Conservation (phyloP, 2,113 vertebrate species). For the Crypturellus undulatus region DNA sequence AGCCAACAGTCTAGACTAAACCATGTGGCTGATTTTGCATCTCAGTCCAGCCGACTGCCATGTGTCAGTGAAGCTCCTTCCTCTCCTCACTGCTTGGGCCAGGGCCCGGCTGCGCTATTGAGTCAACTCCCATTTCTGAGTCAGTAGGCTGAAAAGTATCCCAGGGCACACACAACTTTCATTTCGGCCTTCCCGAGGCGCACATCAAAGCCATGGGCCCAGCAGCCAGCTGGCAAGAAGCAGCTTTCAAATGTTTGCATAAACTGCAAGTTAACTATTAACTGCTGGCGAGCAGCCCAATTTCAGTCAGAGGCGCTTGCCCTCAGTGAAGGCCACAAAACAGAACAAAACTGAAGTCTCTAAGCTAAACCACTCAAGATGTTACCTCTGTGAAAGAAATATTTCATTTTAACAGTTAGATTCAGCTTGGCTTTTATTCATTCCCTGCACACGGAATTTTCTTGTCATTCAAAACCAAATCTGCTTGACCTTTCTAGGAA, state of each 20-base stretch:
- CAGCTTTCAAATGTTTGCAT: slow-evolving; percentile 48
- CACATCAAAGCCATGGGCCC: slow-evolving; percentile 55
- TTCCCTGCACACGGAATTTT: background rate
- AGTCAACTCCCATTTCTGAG: slow-evolving; percentile 44
- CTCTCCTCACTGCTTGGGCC: background rate
- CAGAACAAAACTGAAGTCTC: slow-evolving; percentile 50
- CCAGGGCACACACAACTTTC: slow-evolving; percentile 60
- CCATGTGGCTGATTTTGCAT: background rate
- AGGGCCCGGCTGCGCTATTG: background rate
- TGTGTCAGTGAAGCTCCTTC: background rate
- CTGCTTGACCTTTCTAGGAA: background rate
- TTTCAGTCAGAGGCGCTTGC: slow-evolving; percentile 40
- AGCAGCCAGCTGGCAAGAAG: slow-evolving; percentile 60
- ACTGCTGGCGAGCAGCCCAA: slow-evolving; percentile 43
- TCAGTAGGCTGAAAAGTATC: slow-evolving; percentile 58
- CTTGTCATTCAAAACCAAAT: background rate
- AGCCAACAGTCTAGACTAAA: background rate
- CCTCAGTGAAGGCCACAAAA: slow-evolving; percentile 48
- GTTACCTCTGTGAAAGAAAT: slow-evolving; percentile 10
- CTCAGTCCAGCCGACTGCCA: background rate
- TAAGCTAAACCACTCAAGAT: slow-evolving; percentile 32
- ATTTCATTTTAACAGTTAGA: background rate
- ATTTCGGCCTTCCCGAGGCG: slow-evolving; percentile 49
- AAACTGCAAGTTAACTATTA: slow-evolving; percentile 59
- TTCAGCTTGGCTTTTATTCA: background rate